These are phyloP conservation scores for Drosophila neutralis DNA, from an alignment of 2,888 invertebrate species.

Conservation along the genomic window DNA sequence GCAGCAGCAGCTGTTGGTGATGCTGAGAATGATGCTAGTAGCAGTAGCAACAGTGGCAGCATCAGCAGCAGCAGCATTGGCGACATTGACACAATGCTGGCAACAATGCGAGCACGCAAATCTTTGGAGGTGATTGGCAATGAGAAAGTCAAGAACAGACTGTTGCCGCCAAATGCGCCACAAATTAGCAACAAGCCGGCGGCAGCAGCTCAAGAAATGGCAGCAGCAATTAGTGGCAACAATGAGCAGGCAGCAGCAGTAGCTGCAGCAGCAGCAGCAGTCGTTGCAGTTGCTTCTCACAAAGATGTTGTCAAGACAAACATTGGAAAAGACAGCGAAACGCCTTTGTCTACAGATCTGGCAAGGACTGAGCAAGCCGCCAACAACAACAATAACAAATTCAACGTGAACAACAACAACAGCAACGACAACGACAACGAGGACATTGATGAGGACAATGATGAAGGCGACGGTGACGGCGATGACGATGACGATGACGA, in stretches of 20 bases:
- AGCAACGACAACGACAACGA: slow-evolving; percentile 31
- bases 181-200: slow-evolving; percentile 80
- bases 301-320: slow-evolving; percentile 47
- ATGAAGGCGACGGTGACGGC: slow-evolving; percentile 39
- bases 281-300: slow-evolving; percentile 32
- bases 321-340: slow-evolving; percentile 30
- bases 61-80: slow-evolving; percentile 45
- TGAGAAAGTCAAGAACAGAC: slow-evolving; percentile 49
- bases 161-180: slow-evolving; percentile 77
- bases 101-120: slow-evolving; percentile 81
- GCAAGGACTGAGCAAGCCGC: slow-evolving; percentile 30
- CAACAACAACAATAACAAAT: slow-evolving; percentile 31
- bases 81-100: slow-evolving; percentile 53
- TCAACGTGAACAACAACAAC: slow-evolving; percentile 25
- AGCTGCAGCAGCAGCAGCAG: slow-evolving; percentile 30
- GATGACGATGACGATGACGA: slow-evolving; percentile 36
- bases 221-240: slow-evolving; percentile 65
- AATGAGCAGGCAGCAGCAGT: slow-evolving; percentile 47
- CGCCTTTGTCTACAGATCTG: slow-evolving; percentile 56
- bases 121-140: slow-evolving; percentile 71
- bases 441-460: slow-evolving; percentile 23
- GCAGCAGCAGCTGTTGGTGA: slow-evolving; percentile 34
- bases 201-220: slow-evolving; percentile 56
- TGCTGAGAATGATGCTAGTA: slow-evolving; percentile 50
- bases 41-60: slow-evolving; percentile 37